Base-by-base conservation (phyloP, 2,888 invertebrate genomes). In the Netelia melanura region DNA sequence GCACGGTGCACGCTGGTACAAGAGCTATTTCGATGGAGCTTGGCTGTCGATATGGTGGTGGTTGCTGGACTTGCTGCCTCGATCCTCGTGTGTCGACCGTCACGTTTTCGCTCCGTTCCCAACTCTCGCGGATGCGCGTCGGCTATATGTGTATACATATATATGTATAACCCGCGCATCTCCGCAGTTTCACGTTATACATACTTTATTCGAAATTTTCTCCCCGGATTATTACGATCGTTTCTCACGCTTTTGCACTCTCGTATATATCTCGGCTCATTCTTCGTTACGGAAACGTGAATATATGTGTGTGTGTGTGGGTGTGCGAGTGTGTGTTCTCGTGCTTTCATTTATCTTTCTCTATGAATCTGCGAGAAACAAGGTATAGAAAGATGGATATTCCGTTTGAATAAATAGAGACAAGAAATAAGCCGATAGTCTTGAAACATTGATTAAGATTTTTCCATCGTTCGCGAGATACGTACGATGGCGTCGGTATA, bases 21-120 rank as follows among this genome's bases (percentile, higher is more conserved):
- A 68, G 72, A 72, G 77, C 58, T 56, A 77, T 82, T 79, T 64
- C 52, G 14, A 67, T 68, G 68, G 58, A 23, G 43, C 76, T 82
- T 38, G 38, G 38, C 68, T 70, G 48, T 44, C 75, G 61, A 38
- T 25, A 17, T 23, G 30, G 70, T 72, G 38, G 61, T 75, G 71
- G 61, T 72, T 14, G 77, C 76, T 58, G 70, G 54, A 68, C 74
- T 78, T 78, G 43, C 21, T 64, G 17, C 68, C 17, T 52, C 65
- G 56, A 70, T 43, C 25, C 65, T 80, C 58, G 72, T 72, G 52
- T 17, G 58, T 72, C 72, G 80, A 80, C 48, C 65, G 65, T 80
- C 56, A 65, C 72, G 65, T 80, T 74, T 64, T 62, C 61, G 54
- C 70, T 38, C 25, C 61, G 68, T 52, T 52, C 52, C 25, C 48